Evolutionary conservation across 2,797 vertebrate species (phyloP), one percentile per base, ranked within the genome.

Genomic region (Sebastes vulpes): DNA sequence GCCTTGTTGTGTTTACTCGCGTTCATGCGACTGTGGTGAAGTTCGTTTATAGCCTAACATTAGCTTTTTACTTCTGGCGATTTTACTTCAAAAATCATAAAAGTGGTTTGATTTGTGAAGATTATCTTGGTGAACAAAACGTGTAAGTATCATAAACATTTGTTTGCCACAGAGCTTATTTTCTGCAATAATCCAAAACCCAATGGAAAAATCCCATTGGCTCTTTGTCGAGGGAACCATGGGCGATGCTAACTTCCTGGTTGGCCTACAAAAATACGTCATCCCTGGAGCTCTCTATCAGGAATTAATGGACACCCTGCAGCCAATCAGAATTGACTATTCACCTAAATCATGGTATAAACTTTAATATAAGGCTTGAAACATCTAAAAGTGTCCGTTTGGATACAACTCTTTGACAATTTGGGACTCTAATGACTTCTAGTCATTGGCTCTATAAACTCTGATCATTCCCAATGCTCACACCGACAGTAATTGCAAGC

Each of bases 1-100:
- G 12, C 5, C 35, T 38, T 0, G 14, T 42, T 16, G 38, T 42
- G 12, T 42, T 0, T 42, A 42, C 38, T 42, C 0, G 2, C 38
- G 5, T 35, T 35, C 35, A 35, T 38, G 35, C 11, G 11, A 0
- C 4, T 4, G 12, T 42, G 38, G 12, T 42, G 38, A 0, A 3
- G 57, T 20, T 29, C 6, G 1, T 31, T 59, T 31, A 59, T 18
- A 59, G 2, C 54, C 25, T 28, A 16, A 57, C 3, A 1, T 56
- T 1, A 56, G 8, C 26, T n/a, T 9, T 20, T 31, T 31, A 29
- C 18, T 28, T 25, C 3, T 28, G 25, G 3, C 18, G 2, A 58
- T 31, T 29, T 26, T 26, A 26, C 16, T 58, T n/a, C 8, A n/a
- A 29, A 57, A 18, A 57, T 28, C 4, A 31, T 31, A 9, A n/a